Evolutionary conservation across 2,888 invertebrate genomes (phyloP), one percentile per base, ranked within the genome.

Genomic region (Leptura quadrifasciata): DNA sequence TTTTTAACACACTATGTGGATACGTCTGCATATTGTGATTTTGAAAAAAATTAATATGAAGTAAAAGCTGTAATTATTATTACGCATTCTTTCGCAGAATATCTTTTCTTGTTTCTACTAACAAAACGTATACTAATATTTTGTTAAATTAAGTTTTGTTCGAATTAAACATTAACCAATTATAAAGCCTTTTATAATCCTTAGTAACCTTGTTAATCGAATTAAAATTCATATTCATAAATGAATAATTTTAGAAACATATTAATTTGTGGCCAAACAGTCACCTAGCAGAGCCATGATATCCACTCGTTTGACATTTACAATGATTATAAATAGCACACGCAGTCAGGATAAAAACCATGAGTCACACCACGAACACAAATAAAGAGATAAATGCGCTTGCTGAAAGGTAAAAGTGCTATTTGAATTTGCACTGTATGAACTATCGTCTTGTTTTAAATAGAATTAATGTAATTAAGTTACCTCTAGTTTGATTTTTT

Each of bases 231-330:
- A n/a, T 47, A 5, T 3, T 27, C 27, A 27, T 10, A n/a, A n/a
- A 47, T n/a, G 15, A 47, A 47, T 47, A 47, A 21, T 57, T 20
- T 57, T 57, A 57, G 31, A 27, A 60, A 27, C 24, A 31, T 60
- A 27, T 5, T 47, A 17, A 47, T 47, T n/a, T n/a, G 5, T 5
- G 47, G 39, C 39, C 39, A 39, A 39, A 39, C 39, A 47, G n/a
- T n/a, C 47, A 47, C n/a, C 47, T 47, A 47, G 47, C 15, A 47
- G n/a, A 47, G n/a, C 47, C 47, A 47, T 57, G 57, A 57, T 20
- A 61, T 71, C 60, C 61, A 52, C 60, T 91, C 91, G 91, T 91
- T 91, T 91, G 91, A 91, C 91, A 91, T 91, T 91, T 91, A 91
- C 91, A 89, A 90, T 75, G 81, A 82, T 81, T 84, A 84, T 85